phyloP scores from a whole-genome alignment of 2,797 vertebrate species.

The Anguilla anguilla region DNA sequence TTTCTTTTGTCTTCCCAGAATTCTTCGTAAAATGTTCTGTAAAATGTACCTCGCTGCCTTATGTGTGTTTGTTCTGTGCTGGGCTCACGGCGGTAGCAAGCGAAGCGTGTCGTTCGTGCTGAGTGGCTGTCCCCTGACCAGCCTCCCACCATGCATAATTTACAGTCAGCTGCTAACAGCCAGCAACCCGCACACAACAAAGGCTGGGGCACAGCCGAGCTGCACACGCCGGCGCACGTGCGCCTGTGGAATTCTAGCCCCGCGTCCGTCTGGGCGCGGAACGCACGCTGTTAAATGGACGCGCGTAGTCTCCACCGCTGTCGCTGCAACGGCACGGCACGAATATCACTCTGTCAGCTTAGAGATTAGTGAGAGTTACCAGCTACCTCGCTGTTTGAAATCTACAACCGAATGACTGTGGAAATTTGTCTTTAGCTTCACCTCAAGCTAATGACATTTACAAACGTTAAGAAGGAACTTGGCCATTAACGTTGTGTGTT shows the following conservation, averaged over 20 bases:
- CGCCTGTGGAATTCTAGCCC: slow-evolving; percentile 4
- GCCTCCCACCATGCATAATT: slow-evolving; percentile 38
- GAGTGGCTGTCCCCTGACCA: background rate
- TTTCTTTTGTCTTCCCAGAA: background rate
- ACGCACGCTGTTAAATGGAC: background rate
- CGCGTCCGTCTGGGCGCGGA: background rate
- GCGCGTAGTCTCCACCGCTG: background rate
- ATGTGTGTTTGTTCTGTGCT: background rate
- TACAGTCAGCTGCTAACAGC: slow-evolving; percentile 15
- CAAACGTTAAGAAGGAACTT: background rate
- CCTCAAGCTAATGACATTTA: background rate
- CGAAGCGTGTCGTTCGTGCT: background rate
- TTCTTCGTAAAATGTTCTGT: background rate
- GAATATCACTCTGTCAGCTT: background rate
- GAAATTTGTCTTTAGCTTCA: background rate
- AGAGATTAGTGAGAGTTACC: background rate
- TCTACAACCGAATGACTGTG: background rate
- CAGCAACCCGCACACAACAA: background rate
- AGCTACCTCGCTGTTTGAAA: background rate
- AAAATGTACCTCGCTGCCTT: background rate
- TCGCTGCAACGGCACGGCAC: background rate
- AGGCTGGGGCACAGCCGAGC: slow-evolving; percentile 23
- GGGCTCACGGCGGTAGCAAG: background rate
- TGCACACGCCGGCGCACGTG: background rate
- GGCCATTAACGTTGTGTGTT: no score